These are phyloP conservation scores for Rhagonycha lutea DNA, from an alignment of 2,888 invertebrate genomes.

Conservation along the genomic window DNA sequence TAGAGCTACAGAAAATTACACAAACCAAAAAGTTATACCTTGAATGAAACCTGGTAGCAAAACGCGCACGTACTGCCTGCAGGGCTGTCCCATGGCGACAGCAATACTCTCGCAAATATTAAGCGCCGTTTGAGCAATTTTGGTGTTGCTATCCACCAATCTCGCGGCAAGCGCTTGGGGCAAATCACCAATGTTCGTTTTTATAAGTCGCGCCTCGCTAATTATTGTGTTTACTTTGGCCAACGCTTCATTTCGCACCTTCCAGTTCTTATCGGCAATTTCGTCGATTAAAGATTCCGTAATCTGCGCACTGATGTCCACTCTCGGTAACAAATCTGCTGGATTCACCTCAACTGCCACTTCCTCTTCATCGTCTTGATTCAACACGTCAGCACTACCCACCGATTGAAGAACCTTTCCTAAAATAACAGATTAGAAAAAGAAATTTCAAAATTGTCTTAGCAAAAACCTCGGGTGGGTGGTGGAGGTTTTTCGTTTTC, in stretches of 20 bases:
- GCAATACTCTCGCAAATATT: slow-evolving; percentile 83
- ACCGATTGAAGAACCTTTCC: slow-evolving; percentile 33
- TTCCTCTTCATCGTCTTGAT: slow-evolving; percentile 47
- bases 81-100: slow-evolving; percentile 79
- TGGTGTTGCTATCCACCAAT: slow-evolving; percentile 88
- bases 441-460: not conserved
- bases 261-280: slow-evolving; percentile 91
- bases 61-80: slow-evolving; percentile 77
- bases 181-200: slow-evolving; percentile 81
- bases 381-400: slow-evolving; percentile 35
- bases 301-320: slow-evolving; percentile 82
- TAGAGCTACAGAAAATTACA: not conserved
- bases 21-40: slow-evolving; percentile 57
- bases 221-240: slow-evolving; percentile 74
- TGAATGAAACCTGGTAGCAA: slow-evolving; percentile 87
- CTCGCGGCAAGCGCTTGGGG: slow-evolving; percentile 78
- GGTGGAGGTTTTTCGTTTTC: slow-evolving; percentile 75
- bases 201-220: slow-evolving; percentile 78
- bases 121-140: slow-evolving; percentile 82
- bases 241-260: slow-evolving; percentile 78
- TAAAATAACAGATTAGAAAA: slow-evolving; percentile 8
- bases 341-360: slow-evolving; percentile 58
- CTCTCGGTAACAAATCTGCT: slow-evolving; percentile 75
- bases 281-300: slow-evolving; percentile 81
- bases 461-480: slow-evolving; percentile 68